Base-by-base conservation (phyloP, 2,797 vertebrate genomes). In the Hapalemur alaotrensis region DNA sequence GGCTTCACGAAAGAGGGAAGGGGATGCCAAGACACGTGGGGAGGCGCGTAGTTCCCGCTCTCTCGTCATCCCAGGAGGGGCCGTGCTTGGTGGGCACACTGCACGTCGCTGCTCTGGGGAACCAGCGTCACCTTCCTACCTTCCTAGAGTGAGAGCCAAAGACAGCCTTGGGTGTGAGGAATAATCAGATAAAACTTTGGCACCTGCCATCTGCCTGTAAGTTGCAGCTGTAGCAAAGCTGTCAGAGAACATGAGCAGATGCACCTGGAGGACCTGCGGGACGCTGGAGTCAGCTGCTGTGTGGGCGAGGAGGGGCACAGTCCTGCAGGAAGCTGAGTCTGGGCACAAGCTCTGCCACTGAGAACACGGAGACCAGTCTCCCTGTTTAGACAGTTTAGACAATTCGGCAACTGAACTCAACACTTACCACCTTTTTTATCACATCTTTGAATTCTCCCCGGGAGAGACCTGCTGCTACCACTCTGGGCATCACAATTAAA, bases 31-130 rank as follows among this genome's bases (percentile, higher is more conserved):
- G 11, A 69, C n/a, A 11, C 41, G 50, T 43, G 4, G 22, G 15
- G 41, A 69, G 43, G 22, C 43, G 28, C 4, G 4, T 1, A 17
- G 5, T 22, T 52, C 8, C 43, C 5, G 0, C 20, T 32, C 32
- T 93, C 35, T 72, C 6, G 5, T 5, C 23, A 25, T 35, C 15
- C 78, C 35, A 67, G 46, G 63, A 65, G 83, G 7, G 46, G n/a
- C 28, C 43, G 0, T 41, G 15, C 7, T 3, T 14, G 32, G 25
- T 50, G 14, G 46, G 32, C 50, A 48, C 4, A 30, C 23, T 10
- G 25, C 23, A 57, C 0, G 11, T 50, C 41, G 73, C 15, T 15
- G 50, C 59, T 84, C 61, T 48, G 41, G 54, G 30, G 15, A 48
- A n/a, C 18, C 9, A 5, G 6, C 9, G 17, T 22, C 35, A 4